phyloP scores from a whole-genome alignment of 2,888 invertebrate species.

The Pristionchus mayeri region DNA sequence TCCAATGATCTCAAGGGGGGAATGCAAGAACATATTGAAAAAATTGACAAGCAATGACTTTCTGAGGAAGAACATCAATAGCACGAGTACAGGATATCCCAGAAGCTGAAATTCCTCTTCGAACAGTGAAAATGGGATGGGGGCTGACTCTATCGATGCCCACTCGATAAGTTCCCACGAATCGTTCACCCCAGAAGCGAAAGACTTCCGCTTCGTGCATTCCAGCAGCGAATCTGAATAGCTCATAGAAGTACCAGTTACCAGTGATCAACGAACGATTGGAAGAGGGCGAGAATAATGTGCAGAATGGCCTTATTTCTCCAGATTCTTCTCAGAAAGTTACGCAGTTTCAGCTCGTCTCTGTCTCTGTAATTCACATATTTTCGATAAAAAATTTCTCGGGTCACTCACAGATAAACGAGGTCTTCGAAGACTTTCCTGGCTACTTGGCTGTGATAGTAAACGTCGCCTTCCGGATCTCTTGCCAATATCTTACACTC shows the following conservation, averaged over 20 bases:
- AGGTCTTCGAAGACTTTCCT: constrained; percentile 14
- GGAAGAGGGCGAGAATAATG: neutral
- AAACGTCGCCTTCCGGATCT: neutral
- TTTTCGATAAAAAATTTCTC: neutral
- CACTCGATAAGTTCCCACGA: neutral
- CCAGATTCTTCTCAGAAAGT: neutral
- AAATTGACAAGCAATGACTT: neutral
- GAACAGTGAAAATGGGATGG: too few relatives aligned
- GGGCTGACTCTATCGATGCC: neutral
- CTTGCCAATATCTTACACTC: neutral
- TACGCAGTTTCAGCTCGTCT: neutral
- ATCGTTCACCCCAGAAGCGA: neutral
- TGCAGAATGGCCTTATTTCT: neutral
- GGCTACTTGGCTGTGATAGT: neutral
- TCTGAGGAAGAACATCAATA: neutral
- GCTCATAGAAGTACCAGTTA: too few relatives aligned
- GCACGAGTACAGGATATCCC: neutral
- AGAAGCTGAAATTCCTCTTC: neutral
- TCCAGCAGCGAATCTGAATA: neutral
- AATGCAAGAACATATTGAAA: neutral
- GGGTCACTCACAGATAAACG: neutral
- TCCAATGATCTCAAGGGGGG: neutral
- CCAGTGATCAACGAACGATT: neutral
- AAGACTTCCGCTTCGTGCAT: neutral
- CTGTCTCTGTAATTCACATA: neutral